Evolutionary conservation across 2,888 invertebrate species (phyloP), one percentile per base, ranked within the genome.

Genomic region (Caenorhabditis sp.): DNA sequence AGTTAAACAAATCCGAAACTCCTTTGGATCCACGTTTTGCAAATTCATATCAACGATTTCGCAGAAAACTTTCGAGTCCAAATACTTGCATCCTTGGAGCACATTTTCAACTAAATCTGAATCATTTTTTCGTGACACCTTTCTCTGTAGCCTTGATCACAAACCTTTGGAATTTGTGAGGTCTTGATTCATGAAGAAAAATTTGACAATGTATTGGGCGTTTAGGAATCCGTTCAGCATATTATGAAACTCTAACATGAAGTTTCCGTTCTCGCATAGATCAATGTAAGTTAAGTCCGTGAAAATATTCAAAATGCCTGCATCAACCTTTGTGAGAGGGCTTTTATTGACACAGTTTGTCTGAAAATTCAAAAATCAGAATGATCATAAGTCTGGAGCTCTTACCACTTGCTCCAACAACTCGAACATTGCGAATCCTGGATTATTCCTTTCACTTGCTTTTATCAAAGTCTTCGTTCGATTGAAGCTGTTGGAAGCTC

Each of bases 261-360:
- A 79, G 14, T 16, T 0, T 10, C 59, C 41, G 44, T 41, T 70
- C 19, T 74, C 63, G 28, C 83, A 83, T 4, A 83, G 38, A 7
- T 83, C 83, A 16, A 28, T 41, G 22, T 44, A 69, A 16, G 79
- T 70, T 22, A 83, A 19, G 59, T 83, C 83, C 2, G 83, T 83
- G 54, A 83, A 83, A 41, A 83, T 75, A 44, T 79, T 83, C 6
- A 83, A 8, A 38, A 83, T 49, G 12, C 69, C 77, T 0, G 41
- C 83, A 54, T 64, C 79, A 0, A 19, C 2, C 2, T 6, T 51
- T 3, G 64, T 26, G 0, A 38, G 8, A 35, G 49, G 66, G 14
- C 49, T 44, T 12, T 35, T 72, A 12, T 19, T 54, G 4, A 76
- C 38, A 54, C 82, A 76, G 24, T 76, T 38, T 2, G 12, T 31